These are phyloP conservation scores for Chaenocephalus aceratus DNA, from an alignment of 2,113 vertebrate genomes.

Conservation along the genomic window DNA sequence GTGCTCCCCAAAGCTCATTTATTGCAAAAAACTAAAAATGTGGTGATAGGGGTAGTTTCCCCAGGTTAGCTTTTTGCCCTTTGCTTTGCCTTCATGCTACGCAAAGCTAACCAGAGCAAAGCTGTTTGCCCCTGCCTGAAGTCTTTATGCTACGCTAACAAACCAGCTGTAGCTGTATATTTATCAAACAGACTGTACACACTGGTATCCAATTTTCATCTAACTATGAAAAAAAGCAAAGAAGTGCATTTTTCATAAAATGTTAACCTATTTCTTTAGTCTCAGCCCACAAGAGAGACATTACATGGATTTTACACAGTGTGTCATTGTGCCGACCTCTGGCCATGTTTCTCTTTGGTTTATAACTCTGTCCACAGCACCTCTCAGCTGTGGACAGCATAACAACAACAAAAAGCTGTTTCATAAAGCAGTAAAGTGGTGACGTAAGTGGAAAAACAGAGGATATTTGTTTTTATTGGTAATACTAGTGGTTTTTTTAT, in stretches of 20 bases:
- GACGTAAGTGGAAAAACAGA: constrained; percentile 80
- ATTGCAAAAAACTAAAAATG: no score
- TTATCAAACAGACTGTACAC: not conserved
- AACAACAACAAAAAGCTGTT: constrained; percentile 72
- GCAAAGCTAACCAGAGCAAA: no score
- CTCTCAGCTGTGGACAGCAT: constrained; percentile 65
- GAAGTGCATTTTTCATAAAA: not conserved
- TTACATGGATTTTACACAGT: constrained; percentile 27
- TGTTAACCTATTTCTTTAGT: not conserved
- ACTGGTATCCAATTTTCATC: not conserved
- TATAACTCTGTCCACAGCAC: constrained; percentile 34
- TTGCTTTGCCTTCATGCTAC: no score
- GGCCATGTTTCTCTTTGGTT: constrained; percentile 44
- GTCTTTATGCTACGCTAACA: not conserved
- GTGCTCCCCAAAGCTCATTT: no score
- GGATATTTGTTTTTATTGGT: constrained; percentile 62
- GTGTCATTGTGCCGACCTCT: constrained; percentile 38
- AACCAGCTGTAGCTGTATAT: not conserved
- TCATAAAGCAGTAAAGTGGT: constrained; percentile 58
- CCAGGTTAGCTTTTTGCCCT: no score
- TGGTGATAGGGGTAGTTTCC: no score
- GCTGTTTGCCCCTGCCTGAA: not conserved
- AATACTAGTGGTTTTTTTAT: constrained; percentile 47
- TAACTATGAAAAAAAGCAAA: not conserved
- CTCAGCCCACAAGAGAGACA: constrained; percentile 32